Evolutionary conservation across 2,797 vertebrate species (phyloP).

Genomic region (Aselliscus stoliczkanus): DNA sequence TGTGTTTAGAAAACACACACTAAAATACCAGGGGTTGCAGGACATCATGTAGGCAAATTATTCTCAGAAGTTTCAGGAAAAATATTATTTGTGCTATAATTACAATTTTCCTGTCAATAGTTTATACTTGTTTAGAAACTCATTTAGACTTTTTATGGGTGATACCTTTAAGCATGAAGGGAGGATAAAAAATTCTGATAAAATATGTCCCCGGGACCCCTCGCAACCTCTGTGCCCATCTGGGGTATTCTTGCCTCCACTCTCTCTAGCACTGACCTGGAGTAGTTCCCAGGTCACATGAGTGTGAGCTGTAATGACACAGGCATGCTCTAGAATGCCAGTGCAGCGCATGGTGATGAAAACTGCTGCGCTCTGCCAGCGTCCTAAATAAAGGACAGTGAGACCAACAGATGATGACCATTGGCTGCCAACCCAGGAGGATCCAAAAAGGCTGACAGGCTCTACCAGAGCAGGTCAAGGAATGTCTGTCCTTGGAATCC

Average conservation of each 20-base stretch:
- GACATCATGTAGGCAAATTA: fast-evolving
- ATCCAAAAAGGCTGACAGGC: neutral
- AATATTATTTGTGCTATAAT: no score
- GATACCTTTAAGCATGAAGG: neutral
- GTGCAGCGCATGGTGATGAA: neutral
- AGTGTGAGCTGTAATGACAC: neutral
- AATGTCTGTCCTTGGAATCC: neutral
- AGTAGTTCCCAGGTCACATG: neutral
- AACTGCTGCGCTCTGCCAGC: neutral
- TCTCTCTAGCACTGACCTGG: neutral
- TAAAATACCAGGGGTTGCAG: fast-evolving
- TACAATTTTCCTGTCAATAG: neutral
- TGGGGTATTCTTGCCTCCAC: fast-evolving
- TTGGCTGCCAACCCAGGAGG: neutral
- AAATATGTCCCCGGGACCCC: no score
- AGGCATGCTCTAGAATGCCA: neutral
- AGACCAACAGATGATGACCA: neutral
- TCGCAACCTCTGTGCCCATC: neutral
- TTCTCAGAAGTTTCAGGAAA: neutral
- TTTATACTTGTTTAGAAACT: neutral
- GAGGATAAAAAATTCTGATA: neutral
- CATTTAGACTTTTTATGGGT: neutral
- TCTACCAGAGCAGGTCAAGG: neutral
- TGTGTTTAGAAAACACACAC: neutral
- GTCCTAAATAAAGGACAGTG: neutral